Base-by-base conservation (phyloP, 2,888 invertebrate species). In the Eupithecia vulgata region DNA sequence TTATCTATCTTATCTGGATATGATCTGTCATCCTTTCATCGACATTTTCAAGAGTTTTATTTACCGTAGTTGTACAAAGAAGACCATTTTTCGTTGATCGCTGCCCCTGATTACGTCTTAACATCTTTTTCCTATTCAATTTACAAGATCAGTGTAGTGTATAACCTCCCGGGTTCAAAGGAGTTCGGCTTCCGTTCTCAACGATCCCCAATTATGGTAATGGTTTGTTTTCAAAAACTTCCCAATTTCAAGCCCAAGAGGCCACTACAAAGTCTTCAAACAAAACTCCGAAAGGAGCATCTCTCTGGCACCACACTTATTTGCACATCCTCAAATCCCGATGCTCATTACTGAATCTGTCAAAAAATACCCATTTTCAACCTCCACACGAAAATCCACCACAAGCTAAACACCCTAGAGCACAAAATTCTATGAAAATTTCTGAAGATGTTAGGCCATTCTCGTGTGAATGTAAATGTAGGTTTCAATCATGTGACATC, bases 331-430 rank as follows among this genome's bases (percentile, higher is more conserved):
- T 76, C 79, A 79, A 82, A 81, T 87, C 87, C 85, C 88, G 84
- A 73, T 84, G 86, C 88, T 88, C 87, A 88, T 88, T 85, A 87
- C 81, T 72, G 76, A 87, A 86, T 86, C 84, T 82, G 82, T 82
- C 81, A 82, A 81, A 81, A 81, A 82, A 84, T 81, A 83, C 79
- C 75, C 72, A 48, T 59, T 35, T 15, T 30, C 13, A 10, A 25
- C 40, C 25, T 21, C 5, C 69, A 75, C 17, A 15, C n/a, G 0
- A 80, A 75, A 72, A 13, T 13, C 40, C 13, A 76, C 76, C 57
- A 34, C 74, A 73, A 6, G 3, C 0, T n/a, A 1, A 15, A 0
- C 4, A 1, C 0, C 3, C 10, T 52, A 76, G 65, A 48, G 72
- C 62, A n/a, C 15, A 48, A 48, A 71, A 57, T 75, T 0, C 17